A percentile compares a stretch with the other conserved stretches of the same genome.
Conservation (phyloP, 2,113 vertebrate species). For the Hylia prasina region DNA sequence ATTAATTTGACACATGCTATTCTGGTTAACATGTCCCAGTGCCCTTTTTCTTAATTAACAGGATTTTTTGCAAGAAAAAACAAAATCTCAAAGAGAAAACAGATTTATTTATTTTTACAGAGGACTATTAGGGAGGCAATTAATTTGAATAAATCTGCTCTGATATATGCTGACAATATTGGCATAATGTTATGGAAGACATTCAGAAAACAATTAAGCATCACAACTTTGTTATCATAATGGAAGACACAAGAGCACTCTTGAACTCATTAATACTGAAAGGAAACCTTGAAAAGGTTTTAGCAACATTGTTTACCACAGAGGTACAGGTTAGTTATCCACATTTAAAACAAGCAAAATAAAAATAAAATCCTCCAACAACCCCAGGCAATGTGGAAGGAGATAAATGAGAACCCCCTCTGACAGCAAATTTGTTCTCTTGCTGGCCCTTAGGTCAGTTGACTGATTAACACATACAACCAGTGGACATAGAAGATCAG, state of each 20-base stretch:
- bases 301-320: neutral
- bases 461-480: neutral
- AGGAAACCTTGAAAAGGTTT: neutral
- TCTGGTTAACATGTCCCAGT: neutral
- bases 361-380: neutral
- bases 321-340: neutral
- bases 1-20: neutral
- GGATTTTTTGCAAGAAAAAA: neutral
- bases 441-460: neutral
- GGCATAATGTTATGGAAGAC: neutral
- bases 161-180: neutral
- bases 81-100: neutral
- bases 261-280: neutral
- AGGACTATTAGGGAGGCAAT: neutral
- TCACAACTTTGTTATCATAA: neutral
- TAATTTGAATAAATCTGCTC: neutral
- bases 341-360: neutral
- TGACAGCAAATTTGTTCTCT: accelerated
- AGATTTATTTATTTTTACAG: neutral
- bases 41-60: neutral
- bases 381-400: neutral
- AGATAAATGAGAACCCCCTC: neutral
- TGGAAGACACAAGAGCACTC: neutral
- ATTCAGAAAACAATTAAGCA: neutral
- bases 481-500: neutral